phyloP scores from a whole-genome alignment of 2,113 vertebrate genomes.

The Leptodactylus fuscus region DNA sequence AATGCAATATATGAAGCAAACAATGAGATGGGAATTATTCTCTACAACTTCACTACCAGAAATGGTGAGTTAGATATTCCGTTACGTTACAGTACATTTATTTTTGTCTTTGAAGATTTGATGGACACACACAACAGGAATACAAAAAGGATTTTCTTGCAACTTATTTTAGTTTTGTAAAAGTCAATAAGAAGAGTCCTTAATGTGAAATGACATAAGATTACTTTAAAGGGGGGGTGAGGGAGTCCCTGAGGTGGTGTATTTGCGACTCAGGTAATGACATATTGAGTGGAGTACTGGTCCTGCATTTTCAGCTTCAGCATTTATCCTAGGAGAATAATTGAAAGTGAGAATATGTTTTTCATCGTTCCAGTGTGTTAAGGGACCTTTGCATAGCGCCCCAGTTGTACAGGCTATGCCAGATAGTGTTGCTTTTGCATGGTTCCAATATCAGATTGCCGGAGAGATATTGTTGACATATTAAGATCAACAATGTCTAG shows the following conservation, averaged over 20 bases:
- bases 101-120: background rate
- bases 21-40: background rate
- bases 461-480: constrained; percentile 54
- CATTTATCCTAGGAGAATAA: constrained; percentile 14
- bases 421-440: constrained; percentile 24
- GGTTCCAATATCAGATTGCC: constrained; percentile 52
- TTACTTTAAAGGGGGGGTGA: background rate
- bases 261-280: background rate
- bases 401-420: constrained; percentile 27
- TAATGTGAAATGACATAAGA: constrained; percentile 18
- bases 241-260: background rate
- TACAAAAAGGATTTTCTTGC: background rate
- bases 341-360: constrained; percentile 44
- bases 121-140: constrained; percentile 9
- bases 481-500: constrained; percentile 58
- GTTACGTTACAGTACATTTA: background rate
- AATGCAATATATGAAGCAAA: too few species aligned
- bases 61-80: background rate
- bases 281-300: background rate
- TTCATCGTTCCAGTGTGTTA: constrained; percentile 27
- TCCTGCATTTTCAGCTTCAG: constrained; percentile 13
- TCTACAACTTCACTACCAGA: background rate
- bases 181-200: background rate
- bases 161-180: background rate
- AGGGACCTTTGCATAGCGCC: constrained; percentile 12